Conservation (phyloP, 2,888 invertebrate genomes). For the Boloria selene region DNA sequence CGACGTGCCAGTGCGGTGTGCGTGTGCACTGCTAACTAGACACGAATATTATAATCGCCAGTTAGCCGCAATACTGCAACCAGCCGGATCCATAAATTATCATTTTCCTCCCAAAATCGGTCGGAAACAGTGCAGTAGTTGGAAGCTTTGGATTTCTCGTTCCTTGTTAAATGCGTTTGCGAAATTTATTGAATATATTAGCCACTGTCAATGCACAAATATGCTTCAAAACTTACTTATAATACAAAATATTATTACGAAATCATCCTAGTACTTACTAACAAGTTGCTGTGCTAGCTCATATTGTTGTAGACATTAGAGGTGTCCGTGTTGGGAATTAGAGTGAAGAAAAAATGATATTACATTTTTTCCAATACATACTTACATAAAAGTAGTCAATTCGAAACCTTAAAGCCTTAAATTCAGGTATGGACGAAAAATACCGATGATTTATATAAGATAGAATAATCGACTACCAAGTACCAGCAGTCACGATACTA, state of each 20-base stretch:
- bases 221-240: neutral
- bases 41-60: conserved; percentile 46
- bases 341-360: too few relatives aligned
- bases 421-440: too few relatives aligned
- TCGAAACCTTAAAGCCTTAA: too few relatives aligned
- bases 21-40: conserved; percentile 39
- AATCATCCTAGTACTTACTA: too few relatives aligned
- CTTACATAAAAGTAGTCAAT: too few relatives aligned
- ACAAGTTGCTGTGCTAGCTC: too few relatives aligned
- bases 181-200: conserved; percentile 4
- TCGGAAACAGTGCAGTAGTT: neutral
- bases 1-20: conserved; percentile 1
- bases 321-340: too few relatives aligned
- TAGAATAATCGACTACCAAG: too few relatives aligned
- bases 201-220: neutral
- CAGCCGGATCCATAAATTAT: conserved; percentile 32
- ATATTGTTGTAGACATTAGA: too few relatives aligned
- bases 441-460: too few relatives aligned
- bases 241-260: neutral
- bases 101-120: conserved; percentile 18
- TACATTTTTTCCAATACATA: too few relatives aligned
- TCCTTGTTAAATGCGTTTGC: conserved; percentile 6
- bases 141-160: neutral
- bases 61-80: conserved; percentile 14
- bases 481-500: too few relatives aligned